A percentile compares a stretch with the other conserved stretches of the same genome.
These are phyloP conservation scores for Labrus mixtus DNA, from an alignment of 2,113 vertebrate species.

Conservation along the genomic window DNA sequence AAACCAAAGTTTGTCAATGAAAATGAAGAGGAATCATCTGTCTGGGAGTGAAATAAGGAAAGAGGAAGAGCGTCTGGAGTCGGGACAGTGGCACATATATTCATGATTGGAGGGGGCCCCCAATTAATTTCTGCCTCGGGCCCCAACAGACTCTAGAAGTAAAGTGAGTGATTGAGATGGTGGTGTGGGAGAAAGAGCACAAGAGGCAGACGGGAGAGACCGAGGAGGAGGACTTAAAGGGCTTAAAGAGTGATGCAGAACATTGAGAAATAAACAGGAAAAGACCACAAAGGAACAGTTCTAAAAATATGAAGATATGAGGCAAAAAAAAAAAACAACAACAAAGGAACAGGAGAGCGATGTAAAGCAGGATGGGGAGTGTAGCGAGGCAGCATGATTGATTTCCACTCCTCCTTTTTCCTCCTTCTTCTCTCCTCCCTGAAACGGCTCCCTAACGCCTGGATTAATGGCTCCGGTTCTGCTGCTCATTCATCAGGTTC, in stretches of 20 bases:
- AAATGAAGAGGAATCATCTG: too few species aligned
- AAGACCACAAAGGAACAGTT: neutral
- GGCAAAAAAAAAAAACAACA: conserved; percentile 18
- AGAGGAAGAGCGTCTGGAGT: too few species aligned
- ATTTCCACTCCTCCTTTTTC: conserved; percentile 79
- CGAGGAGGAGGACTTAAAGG: neutral
- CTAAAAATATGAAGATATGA: neutral
- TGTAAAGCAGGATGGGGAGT: conserved; percentile 34
- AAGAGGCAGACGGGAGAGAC: neutral
- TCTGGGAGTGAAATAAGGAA: too few species aligned
- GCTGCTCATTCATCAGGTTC: conserved; percentile 72
- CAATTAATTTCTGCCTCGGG: too few species aligned
- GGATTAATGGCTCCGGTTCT: conserved; percentile 77
- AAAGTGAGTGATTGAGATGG: neutral
- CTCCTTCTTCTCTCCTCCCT: conserved; percentile 38
- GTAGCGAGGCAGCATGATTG: conserved; percentile 75
- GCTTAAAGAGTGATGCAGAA: neutral
- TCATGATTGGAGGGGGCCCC: too few species aligned
- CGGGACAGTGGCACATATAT: too few species aligned
- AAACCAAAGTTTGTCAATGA: too few species aligned
- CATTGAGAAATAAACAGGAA: conserved; percentile 2
- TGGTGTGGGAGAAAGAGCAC: neutral
- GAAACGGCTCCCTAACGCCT: conserved; percentile 68
- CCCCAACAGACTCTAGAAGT: too few species aligned
- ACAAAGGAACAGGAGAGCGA: conserved; percentile 4